Percentiles rank a stretch among this genome's conserved stretches.
Evolutionary conservation across 2,888 invertebrate species (phyloP).

Genomic region (Apodemia hepburni): DNA sequence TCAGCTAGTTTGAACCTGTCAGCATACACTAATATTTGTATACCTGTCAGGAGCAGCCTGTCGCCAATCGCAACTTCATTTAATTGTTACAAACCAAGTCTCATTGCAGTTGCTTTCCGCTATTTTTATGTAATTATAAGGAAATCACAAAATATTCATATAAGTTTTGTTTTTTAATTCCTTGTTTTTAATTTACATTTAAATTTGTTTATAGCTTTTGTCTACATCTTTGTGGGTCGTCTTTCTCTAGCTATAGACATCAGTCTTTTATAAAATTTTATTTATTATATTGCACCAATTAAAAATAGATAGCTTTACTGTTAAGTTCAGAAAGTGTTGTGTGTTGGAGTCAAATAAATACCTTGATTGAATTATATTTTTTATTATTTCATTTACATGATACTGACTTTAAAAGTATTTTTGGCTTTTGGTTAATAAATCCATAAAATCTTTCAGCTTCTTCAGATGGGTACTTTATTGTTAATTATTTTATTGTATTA

Average conservation of each 20-base stretch:
- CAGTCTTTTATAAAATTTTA: neutral
- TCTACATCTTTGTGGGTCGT: neutral
- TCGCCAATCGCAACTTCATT: too few relatives aligned
- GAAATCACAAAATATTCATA: neutral
- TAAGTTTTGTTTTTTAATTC: neutral
- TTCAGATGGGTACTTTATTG: too few relatives aligned
- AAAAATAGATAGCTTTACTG: constrained; percentile 25
- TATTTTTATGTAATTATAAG: neutral
- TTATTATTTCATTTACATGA: too few relatives aligned
- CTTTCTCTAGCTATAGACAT: neutral
- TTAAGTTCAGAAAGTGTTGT: constrained; percentile 23
- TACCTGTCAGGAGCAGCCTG: too few relatives aligned
- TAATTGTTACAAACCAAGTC: too few relatives aligned
- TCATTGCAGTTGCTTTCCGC: neutral
- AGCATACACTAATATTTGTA: too few relatives aligned
- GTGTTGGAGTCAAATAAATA: constrained; percentile 29
- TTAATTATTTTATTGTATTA: constrained; percentile 22
- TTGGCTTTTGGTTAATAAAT: too few relatives aligned
- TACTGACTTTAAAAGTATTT: too few relatives aligned
- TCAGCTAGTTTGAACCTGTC: too few relatives aligned
- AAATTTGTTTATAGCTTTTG: neutral
- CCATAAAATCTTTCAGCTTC: too few relatives aligned
- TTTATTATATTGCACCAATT: constrained; percentile 27
- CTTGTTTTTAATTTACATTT: neutral
- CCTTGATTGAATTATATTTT: constrained; percentile 22